These are phyloP conservation scores for Embiotoca jacksoni DNA, from an alignment of 2,113 vertebrate species.

Conservation along the genomic window DNA sequence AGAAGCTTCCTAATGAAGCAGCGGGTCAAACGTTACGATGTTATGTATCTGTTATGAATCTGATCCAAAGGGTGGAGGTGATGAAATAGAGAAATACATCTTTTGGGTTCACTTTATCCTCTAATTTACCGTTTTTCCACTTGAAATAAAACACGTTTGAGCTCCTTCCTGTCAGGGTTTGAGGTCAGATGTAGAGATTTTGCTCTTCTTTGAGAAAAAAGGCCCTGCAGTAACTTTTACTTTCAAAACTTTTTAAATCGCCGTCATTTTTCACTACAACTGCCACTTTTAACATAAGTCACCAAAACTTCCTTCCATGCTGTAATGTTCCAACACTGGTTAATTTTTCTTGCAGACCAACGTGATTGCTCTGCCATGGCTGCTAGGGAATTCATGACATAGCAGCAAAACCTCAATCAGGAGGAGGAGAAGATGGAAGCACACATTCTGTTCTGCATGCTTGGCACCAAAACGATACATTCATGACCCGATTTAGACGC, in stretches of 20 bases:
- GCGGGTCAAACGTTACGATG: too few species aligned
- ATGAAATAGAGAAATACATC: too few species aligned
- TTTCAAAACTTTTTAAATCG: too few species aligned
- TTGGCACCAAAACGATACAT: conserved; percentile 52
- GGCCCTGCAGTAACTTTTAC: too few species aligned
- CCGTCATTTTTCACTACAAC: neutral
- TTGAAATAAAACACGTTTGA: neutral
- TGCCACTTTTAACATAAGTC: neutral
- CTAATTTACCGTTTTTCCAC: neutral
- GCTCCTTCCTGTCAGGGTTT: neutral
- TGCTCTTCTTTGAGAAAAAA: too few species aligned
- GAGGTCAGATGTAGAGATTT: too few species aligned
- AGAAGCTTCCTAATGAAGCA: too few species aligned
- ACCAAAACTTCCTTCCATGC: neutral
- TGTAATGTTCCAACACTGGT: neutral
- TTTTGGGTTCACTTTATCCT: neutral
- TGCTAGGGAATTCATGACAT: conserved; percentile 56
- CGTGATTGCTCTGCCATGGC: conserved; percentile 18
- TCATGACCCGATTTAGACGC: conserved; percentile 64
- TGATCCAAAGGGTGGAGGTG: too few species aligned
- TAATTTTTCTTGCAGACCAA: conserved; percentile 21
- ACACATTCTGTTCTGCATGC: conserved; percentile 58
- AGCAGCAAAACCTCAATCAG: conserved; percentile 38
- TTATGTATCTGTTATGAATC: too few species aligned
- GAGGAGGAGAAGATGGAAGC: conserved; percentile 39